Percentiles rank a stretch among this genome's conserved stretches.
Conservation (phyloP, 2,797 vertebrate species). For the Acipenser oxyrinchus region DNA sequence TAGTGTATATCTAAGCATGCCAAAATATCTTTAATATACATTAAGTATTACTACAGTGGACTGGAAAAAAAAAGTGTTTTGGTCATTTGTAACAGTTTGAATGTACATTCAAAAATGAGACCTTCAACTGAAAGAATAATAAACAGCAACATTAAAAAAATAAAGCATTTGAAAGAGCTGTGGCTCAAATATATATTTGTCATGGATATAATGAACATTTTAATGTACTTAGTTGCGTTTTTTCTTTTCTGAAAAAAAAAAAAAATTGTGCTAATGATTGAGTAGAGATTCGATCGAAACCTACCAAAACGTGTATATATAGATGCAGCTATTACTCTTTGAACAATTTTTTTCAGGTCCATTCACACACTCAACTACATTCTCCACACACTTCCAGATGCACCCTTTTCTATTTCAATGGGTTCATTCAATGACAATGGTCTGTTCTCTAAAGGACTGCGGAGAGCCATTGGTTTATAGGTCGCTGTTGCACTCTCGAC, state of each 20-base stretch:
- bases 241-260: constrained; percentile 1
- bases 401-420: neutral
- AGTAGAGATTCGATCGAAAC: neutral
- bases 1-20: no score
- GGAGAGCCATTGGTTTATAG: constrained; percentile 49
- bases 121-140: constrained; percentile 2
- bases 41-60: no score
- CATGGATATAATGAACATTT: neutral
- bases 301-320: neutral
- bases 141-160: neutral
- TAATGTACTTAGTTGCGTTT: no score
- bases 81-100: constrained; percentile 17
- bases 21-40: constrained; percentile 14
- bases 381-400: neutral
- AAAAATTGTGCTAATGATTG: constrained; percentile 19
- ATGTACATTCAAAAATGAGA: no score
- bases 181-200: no score
- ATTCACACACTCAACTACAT: neutral
- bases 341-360: neutral
- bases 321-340: neutral
- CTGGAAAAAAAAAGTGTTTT: constrained; percentile 21
- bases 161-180: neutral
- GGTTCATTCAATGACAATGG: neutral
- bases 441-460: neutral
- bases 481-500: constrained; percentile 64